A percentile compares a stretch with the other conserved stretches of the same genome.
These are phyloP conservation scores for Psococerastis gibbosa DNA, from an alignment of 2,888 invertebrate genomes.

Conservation along the genomic window DNA sequence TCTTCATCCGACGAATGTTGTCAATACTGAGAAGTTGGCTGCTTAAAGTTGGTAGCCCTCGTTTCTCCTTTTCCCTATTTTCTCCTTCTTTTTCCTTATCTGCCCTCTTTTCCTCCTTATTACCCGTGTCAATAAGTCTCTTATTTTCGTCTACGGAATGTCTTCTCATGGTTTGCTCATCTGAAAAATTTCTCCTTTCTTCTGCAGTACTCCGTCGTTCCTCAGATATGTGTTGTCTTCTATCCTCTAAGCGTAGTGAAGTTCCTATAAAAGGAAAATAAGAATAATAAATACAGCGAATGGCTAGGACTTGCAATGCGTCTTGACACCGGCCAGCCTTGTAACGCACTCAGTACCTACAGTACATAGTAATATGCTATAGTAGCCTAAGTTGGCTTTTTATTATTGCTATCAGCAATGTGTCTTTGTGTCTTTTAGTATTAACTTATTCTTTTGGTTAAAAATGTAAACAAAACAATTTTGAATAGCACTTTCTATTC, in stretches of 20 bases:
- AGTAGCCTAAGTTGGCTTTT: no score
- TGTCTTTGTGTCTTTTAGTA: no score
- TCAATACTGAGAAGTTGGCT: neutral
- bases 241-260: neutral
- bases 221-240: neutral
- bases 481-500: no score
- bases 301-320: no score
- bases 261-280: conserved; percentile 4
- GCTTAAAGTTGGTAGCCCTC: neutral
- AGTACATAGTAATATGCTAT: no score
- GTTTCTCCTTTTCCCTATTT: neutral
- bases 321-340: no score
- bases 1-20: neutral
- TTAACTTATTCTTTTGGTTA: no score
- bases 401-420: no score
- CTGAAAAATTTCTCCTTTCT: neutral
- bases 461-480: no score
- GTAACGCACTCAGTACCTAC: no score
- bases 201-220: neutral
- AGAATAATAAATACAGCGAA: no score
- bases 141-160: conserved; percentile 3
- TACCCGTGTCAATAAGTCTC: neutral
- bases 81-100: conserved; percentile 6
- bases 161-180: conserved; percentile 2
- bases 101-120: neutral